phyloP scores from a whole-genome alignment of 2,888 invertebrate species.

The Drosophila paramelanica region DNA sequence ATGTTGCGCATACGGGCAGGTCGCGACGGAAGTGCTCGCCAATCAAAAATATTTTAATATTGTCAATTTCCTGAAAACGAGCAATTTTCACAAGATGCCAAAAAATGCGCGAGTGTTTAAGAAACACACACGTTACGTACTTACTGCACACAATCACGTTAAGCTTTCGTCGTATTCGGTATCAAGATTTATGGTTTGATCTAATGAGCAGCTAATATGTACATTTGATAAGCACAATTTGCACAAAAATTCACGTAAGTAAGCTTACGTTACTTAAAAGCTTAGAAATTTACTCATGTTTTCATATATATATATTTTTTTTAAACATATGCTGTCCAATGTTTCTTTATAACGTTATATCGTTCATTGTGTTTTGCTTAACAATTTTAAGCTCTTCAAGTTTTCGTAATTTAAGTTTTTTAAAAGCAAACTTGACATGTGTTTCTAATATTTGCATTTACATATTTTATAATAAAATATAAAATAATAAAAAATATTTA shows the following conservation, averaged over 20 bases:
- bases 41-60: slow-evolving; percentile 35
- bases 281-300: not conserved
- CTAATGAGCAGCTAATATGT: not conserved
- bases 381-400: not conserved
- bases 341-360: no score
- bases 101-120: not conserved
- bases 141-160: not conserved
- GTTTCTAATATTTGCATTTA: no score
- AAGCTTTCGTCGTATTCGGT: not conserved
- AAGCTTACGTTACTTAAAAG: not conserved
- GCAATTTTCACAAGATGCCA: slow-evolving; percentile 15
- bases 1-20: not conserved
- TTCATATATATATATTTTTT: no score
- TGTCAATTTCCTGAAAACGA: not conserved
- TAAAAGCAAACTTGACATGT: no score
- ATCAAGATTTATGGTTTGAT: not conserved
- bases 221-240: not conserved
- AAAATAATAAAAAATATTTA: no score
- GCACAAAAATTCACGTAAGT: not conserved
- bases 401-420: no score
- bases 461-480: no score
- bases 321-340: no score
- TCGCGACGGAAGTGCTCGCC: slow-evolving; percentile 39
- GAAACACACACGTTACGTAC: not conserved
- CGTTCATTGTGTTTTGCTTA: no score